Conservation (phyloP, 2,113 vertebrate species). For the Agelaius phoeniceus region DNA sequence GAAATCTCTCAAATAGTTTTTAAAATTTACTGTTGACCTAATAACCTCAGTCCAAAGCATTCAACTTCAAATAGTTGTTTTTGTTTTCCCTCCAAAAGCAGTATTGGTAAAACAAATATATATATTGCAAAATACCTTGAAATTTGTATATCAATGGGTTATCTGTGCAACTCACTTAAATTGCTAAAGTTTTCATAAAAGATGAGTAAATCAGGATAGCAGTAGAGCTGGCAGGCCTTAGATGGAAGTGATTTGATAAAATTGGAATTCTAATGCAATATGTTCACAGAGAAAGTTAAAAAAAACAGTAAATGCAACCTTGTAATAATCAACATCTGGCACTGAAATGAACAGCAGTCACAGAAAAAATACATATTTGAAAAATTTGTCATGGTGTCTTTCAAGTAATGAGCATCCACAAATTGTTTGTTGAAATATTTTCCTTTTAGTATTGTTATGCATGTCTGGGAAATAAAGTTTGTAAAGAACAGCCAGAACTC, state of each 20-base stretch:
- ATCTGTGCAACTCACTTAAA: neutral
- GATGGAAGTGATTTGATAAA: neutral
- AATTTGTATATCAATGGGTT: neutral
- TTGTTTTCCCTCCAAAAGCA: constrained; percentile 67
- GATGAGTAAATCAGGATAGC: neutral
- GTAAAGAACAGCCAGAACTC: neutral
- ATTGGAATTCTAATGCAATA: neutral
- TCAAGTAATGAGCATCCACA: constrained; percentile 12
- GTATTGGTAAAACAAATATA: neutral
- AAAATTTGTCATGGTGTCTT: constrained; percentile 40
- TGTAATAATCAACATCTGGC: constrained; percentile 16
- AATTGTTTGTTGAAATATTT: constrained; percentile 22
- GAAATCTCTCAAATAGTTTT: constrained; percentile 69
- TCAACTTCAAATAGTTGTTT: constrained; percentile 58
- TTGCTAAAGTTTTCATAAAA: neutral
- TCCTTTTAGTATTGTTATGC: neutral
- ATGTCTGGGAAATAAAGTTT: neutral
- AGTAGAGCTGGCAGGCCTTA: neutral
- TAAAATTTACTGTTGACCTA: constrained; percentile 75
- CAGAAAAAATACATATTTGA: constrained; percentile 6
- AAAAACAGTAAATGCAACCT: neutral
- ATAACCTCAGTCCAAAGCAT: constrained; percentile 69
- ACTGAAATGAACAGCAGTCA: constrained; percentile 8
- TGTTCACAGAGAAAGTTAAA: neutral
- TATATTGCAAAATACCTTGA: neutral